Conservation (phyloP, 1,140 invertebrate genomes). For the Asobara japonica region DNA sequence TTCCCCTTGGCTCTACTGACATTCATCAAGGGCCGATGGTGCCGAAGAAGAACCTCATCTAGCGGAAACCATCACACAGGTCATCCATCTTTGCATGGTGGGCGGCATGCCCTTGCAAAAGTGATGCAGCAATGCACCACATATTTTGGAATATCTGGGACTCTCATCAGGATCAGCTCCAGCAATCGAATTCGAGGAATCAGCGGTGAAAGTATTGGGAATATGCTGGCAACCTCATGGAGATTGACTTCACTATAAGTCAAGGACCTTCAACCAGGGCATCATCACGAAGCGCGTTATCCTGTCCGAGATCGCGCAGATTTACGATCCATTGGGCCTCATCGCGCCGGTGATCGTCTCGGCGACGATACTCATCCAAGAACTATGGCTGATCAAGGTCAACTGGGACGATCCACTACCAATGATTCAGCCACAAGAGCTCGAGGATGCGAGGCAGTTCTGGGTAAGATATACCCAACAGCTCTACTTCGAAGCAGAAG, state of each 20-base stretch:
- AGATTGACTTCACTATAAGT: constrained; percentile 12
- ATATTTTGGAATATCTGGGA: no score
- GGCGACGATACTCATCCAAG: not conserved
- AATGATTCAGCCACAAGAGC: constrained; percentile 25
- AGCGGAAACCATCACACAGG: not conserved
- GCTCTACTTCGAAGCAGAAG: constrained; percentile 26
- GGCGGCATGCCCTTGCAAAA: no score
- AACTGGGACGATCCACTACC: constrained; percentile 49
- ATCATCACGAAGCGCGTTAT: not conserved
- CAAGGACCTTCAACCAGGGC: no score
- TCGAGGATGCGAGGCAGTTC: no score
- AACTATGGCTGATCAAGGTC: constrained; percentile 18
- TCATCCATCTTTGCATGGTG: no score
- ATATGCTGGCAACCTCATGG: no score
- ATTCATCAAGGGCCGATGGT: constrained; percentile 38
- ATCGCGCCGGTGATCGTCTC: not conserved
- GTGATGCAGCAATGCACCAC: no score
- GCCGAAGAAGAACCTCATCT: constrained; percentile 35
- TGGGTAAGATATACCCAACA: not conserved
- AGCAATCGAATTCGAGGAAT: constrained; percentile 27
- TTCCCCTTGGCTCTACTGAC: constrained; percentile 37
- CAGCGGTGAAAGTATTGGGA: not conserved
- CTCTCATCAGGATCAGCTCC: not conserved
- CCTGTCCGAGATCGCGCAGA: not conserved
- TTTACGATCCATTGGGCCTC: not conserved